These are phyloP conservation scores for Gallinago solitaria DNA, from an alignment of 2,797 vertebrate species.

Conservation along the genomic window DNA sequence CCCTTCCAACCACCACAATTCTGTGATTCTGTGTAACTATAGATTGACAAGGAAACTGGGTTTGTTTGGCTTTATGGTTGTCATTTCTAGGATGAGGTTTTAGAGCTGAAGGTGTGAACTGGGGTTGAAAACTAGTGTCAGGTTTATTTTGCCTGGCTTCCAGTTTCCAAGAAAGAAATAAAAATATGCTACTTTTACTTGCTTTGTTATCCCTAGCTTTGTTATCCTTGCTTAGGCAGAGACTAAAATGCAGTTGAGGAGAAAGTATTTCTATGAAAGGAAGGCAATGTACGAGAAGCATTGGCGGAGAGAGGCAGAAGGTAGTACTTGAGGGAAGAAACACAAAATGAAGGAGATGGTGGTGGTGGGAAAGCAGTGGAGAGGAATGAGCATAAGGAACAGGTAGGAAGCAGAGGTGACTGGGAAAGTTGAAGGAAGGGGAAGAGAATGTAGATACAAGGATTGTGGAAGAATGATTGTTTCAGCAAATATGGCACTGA, in stretches of 20 bases:
- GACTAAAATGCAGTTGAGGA: background rate
- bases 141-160: background rate
- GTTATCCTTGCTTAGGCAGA: background rate
- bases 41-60: background rate
- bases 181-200: background rate
- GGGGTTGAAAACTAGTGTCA: background rate
- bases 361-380: background rate
- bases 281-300: background rate
- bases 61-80: background rate
- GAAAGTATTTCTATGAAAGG: background rate
- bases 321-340: background rate
- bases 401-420: background rate
- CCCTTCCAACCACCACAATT: too few relatives aligned
- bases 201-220: too few relatives aligned
- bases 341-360: background rate
- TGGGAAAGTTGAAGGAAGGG: background rate
- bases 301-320: background rate
- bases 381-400: background rate
- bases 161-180: background rate
- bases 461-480: background rate
- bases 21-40: too few relatives aligned
- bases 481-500: background rate
- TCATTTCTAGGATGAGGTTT: background rate
- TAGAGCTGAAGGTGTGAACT: background rate
- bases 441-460: background rate